phyloP scores from a whole-genome alignment of 2,797 vertebrate genomes.

The Aratinga solstitialis region DNA sequence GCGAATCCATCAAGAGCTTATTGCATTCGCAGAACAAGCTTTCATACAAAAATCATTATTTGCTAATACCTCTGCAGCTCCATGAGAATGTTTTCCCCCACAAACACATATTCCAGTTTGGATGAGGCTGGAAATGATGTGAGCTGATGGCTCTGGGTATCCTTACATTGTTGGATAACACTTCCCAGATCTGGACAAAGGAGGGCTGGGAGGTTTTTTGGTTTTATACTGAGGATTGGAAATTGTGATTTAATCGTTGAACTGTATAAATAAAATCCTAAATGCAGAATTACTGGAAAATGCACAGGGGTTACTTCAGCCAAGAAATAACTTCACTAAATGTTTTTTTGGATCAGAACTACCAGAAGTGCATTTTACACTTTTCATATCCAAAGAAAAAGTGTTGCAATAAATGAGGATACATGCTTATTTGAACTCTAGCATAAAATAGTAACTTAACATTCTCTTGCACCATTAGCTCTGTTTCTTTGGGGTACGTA shows the following conservation, averaged over 20 bases:
- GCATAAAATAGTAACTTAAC: conserved; percentile 22
- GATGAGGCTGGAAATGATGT: background rate
- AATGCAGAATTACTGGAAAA: conserved; percentile 44
- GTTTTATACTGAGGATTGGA: background rate
- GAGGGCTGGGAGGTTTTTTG: background rate
- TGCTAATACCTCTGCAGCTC: background rate
- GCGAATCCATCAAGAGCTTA: background rate
- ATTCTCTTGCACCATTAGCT: background rate
- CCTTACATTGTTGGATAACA: background rate
- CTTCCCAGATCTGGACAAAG: background rate
- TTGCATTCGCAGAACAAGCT: background rate
- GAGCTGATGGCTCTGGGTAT: background rate
- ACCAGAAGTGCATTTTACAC: background rate
- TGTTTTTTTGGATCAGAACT: conserved; percentile 10
- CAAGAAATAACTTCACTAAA: conserved; percentile 16
- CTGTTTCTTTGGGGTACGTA: conserved; percentile 7
- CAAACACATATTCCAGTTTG: background rate
- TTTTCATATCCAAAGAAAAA: conserved; percentile 1
- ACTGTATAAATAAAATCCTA: conserved; percentile 50
- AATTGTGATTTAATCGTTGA: conserved; percentile 53
- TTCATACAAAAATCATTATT: background rate
- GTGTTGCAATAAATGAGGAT: conserved; percentile 31
- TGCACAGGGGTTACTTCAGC: background rate
- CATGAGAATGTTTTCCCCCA: background rate
- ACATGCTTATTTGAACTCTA: background rate